phyloP scores from a whole-genome alignment of 2,888 invertebrate genomes.

The Campaea margaritaria region DNA sequence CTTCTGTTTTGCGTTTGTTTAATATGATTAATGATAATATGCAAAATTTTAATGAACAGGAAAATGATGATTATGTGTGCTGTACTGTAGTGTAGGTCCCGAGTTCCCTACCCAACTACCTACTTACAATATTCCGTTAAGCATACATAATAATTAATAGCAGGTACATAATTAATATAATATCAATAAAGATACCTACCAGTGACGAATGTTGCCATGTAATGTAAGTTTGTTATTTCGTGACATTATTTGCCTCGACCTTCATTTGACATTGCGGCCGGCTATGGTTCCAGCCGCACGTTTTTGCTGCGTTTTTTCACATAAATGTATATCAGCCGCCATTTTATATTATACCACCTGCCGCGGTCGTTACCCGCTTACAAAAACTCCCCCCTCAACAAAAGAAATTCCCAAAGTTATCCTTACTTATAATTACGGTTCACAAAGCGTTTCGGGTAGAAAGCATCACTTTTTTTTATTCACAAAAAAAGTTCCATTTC shows the following conservation, averaged over 20 bases:
- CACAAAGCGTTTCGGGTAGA: constrained; percentile 75
- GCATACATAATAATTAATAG: no score
- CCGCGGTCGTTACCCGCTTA: constrained; percentile 80
- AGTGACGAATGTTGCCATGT: no score
- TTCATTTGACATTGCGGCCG: constrained; percentile 77
- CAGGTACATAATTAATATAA: no score
- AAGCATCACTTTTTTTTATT: constrained; percentile 66
- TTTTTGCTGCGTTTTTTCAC: constrained; percentile 77
- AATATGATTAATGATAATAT: no score
- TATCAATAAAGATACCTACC: no score
- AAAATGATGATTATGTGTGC: no score
- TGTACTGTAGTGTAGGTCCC: no score
- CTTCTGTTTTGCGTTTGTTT: no score
- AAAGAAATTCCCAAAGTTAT: constrained; percentile 82
- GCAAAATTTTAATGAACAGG: no score
- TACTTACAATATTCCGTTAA: no score
- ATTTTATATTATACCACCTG: constrained; percentile 80
- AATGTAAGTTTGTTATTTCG: no score
- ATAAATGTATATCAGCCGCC: constrained; percentile 72
- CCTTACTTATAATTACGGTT: constrained; percentile 80
- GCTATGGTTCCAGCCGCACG: constrained; percentile 47
- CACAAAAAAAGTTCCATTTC: constrained; percentile 71
- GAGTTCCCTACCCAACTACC: no score
- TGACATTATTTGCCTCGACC: constrained; percentile 54
- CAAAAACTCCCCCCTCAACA: constrained; percentile 79